A percentile compares a stretch with the other conserved stretches of the same genome.
phyloP scores from a whole-genome alignment of 1,140 invertebrate species.

The Nilaparvata lugens region DNA sequence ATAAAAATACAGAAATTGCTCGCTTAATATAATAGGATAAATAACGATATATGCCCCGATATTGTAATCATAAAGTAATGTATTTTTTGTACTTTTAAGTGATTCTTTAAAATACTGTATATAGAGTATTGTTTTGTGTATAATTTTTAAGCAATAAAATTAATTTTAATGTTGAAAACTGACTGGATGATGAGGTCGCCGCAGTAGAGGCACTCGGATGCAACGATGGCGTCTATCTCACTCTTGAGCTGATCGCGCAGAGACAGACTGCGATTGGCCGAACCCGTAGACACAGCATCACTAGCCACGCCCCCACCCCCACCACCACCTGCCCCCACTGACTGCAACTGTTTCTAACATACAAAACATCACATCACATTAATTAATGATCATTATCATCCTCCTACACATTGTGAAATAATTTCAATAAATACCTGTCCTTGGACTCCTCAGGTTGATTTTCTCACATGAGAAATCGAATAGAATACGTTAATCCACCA shows the following conservation, averaged over 20 bases:
- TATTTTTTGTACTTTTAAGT: neutral
- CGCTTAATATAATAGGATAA: too few species aligned
- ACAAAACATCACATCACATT: constrained; percentile 30
- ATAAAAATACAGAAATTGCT: too few species aligned
- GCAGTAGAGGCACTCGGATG: constrained; percentile 87
- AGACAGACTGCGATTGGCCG: constrained; percentile 40
- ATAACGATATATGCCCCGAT: neutral
- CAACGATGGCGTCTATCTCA: constrained; percentile 83
- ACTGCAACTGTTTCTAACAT: constrained; percentile 52
- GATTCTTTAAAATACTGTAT: neutral
- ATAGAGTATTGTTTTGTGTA: neutral
- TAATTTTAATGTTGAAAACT: constrained; percentile 19
- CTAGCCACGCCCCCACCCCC: constrained; percentile 38
- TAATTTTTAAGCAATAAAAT: neutral
- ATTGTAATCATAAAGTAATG: neutral
- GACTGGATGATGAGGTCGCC: constrained; percentile 83
- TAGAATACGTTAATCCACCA: too few species aligned
- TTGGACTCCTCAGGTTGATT: too few species aligned
- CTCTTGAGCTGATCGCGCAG: constrained; percentile 58
- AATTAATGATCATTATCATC: neutral
- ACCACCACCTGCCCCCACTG: constrained; percentile 34
- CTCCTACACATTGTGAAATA: neutral
- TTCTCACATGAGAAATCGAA: too few species aligned
- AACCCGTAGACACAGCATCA: constrained; percentile 41
- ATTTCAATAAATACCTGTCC: too few species aligned